Conservation (phyloP, 2,797 vertebrate genomes). For the Oryzias sinensis region DNA sequence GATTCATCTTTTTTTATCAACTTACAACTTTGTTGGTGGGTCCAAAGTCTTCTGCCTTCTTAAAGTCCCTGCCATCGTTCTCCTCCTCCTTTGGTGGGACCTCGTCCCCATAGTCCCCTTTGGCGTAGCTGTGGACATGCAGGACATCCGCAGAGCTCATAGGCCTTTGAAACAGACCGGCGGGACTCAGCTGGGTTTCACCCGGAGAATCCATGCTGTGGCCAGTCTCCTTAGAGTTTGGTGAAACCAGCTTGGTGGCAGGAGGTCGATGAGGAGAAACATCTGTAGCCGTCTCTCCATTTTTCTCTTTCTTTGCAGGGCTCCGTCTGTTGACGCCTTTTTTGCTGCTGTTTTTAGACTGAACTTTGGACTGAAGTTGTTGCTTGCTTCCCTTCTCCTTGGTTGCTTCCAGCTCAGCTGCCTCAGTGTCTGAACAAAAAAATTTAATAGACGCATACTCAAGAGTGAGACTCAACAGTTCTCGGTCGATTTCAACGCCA, state of each 20-base stretch:
- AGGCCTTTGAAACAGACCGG: conserved; percentile 77
- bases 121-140: conserved; percentile 90
- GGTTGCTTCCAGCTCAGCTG: conserved; percentile 38
- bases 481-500: too few relatives aligned
- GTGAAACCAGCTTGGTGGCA: conserved; percentile 20
- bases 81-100: conserved; percentile 45
- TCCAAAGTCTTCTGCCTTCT: conserved; percentile 45
- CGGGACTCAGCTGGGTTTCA: conserved; percentile 29
- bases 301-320: conserved; percentile 52
- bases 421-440: conserved; percentile 39
- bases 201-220: conserved; percentile 18
- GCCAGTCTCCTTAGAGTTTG: background rate
- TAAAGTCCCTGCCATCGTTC: conserved; percentile 55
- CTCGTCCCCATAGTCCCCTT: conserved; percentile 79
- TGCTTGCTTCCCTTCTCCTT: conserved; percentile 42
- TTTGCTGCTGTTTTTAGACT: conserved; percentile 40
- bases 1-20: background rate
- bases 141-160: conserved; percentile 83
- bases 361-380: conserved; percentile 30
- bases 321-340: conserved; percentile 43
- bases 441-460: too few relatives aligned
- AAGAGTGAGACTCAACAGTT: too few relatives aligned
- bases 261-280: conserved; percentile 12
- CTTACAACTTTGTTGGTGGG: conserved; percentile 42
- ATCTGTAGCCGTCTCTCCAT: background rate